phyloP scores from a whole-genome alignment of 1,140 invertebrate genomes.

The Aphelinus atriplicis region DNA sequence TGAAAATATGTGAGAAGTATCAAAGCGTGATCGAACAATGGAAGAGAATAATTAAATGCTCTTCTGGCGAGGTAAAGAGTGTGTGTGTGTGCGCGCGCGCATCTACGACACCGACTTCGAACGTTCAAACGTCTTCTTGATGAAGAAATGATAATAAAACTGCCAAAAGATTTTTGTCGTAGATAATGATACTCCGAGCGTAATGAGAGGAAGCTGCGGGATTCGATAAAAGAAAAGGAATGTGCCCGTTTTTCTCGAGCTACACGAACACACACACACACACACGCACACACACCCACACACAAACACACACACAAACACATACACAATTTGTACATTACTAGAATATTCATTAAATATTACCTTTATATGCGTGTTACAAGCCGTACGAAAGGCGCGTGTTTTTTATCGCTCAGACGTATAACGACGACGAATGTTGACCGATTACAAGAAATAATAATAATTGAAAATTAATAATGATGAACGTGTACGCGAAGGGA shows the following conservation, averaged over 20 bases:
- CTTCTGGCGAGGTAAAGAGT: neutral
- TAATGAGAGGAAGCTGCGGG: neutral
- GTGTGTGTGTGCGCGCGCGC: neutral
- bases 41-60: constrained; percentile 4
- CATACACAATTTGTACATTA: constrained; percentile 27
- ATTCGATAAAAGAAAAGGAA: constrained; percentile 26
- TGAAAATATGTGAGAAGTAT: neutral
- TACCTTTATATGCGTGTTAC: constrained; percentile 41
- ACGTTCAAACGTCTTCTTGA: constrained; percentile 7
- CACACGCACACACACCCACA: no score
- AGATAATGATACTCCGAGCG: neutral
- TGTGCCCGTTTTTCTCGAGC: constrained; percentile 15
- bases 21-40: neutral
- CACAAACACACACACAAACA: no score
- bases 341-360: constrained; percentile 39
- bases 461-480: constrained; percentile 33
- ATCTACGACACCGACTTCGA: constrained; percentile 11
- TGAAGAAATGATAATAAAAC: constrained; percentile 10
- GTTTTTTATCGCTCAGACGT: constrained; percentile 33
- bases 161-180: constrained; percentile 15
- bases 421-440: constrained; percentile 36
- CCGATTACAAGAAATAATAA: constrained; percentile 37
- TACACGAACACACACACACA: constrained; percentile 13
- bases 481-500: constrained; percentile 27
- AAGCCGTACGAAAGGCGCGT: constrained; percentile 18